phyloP scores from a whole-genome alignment of 1,140 invertebrate species.

The Drosophila prosaltans region DNA sequence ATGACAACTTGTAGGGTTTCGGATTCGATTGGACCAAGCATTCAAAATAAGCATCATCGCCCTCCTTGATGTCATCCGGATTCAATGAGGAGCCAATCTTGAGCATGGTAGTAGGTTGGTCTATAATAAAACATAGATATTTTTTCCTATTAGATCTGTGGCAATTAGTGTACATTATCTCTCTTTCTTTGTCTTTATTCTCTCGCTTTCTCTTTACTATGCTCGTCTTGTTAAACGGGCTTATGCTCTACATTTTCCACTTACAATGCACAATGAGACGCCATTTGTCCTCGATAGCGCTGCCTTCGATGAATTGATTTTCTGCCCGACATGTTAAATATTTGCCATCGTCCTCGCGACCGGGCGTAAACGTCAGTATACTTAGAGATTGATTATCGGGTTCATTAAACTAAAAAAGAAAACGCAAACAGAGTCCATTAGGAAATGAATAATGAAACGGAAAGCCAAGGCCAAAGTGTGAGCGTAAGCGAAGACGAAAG shows the following conservation, averaged over 20 bases:
- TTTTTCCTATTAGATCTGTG: slow-evolving; percentile 28
- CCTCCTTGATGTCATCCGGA: slow-evolving; percentile 92
- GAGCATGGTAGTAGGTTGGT: slow-evolving; percentile 89
- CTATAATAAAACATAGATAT: slow-evolving; percentile 82
- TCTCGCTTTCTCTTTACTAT: not conserved
- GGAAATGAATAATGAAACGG: slow-evolving; percentile 77
- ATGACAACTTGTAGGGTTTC: slow-evolving; percentile 90
- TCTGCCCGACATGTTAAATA: slow-evolving; percentile 93
- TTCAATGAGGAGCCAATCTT: slow-evolving; percentile 91
- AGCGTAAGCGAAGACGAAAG: slow-evolving; percentile 45
- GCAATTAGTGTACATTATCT: slow-evolving; percentile 51
- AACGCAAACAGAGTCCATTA: slow-evolving; percentile 79
- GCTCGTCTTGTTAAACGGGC: not conserved
- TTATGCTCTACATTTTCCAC: slow-evolving; percentile 67
- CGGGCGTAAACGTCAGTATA: slow-evolving; percentile 91
- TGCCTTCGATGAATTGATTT: slow-evolving; percentile 92
- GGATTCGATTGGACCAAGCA: slow-evolving; percentile 92
- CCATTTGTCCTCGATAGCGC: slow-evolving; percentile 92
- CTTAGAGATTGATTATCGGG: slow-evolving; percentile 93
- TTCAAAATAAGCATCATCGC: slow-evolving; percentile 92
- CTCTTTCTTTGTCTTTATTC: not conserved
- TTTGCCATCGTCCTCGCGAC: slow-evolving; percentile 93
- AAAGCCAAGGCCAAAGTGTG: slow-evolving; percentile 34
- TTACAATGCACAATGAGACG: slow-evolving; percentile 90
- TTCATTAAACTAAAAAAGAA: slow-evolving; percentile 87